Percentiles rank a stretch among this genome's conserved stretches.
Conservation (phyloP, 2,113 vertebrate genomes). For the Eublepharis macularius region DNA sequence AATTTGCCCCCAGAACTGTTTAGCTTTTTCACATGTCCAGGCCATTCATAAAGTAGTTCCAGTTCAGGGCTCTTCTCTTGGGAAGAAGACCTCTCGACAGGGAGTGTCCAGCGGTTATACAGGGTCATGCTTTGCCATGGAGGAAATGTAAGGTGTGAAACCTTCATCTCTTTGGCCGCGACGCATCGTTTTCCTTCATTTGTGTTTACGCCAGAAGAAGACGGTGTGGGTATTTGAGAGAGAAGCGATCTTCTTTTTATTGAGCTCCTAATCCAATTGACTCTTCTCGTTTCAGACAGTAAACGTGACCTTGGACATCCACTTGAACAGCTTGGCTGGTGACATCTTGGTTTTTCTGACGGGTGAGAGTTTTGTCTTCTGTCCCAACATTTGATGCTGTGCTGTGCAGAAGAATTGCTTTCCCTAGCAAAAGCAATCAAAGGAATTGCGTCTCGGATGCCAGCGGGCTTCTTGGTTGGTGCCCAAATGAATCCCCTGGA, state of each 20-base stretch:
- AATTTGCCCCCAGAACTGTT: no score
- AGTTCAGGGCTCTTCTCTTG: no score
- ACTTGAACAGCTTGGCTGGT: constrained; percentile 87
- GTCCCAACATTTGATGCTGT: neutral
- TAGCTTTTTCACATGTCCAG: no score
- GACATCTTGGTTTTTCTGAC: constrained; percentile 97
- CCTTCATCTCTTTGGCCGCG: neutral
- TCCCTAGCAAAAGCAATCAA: neutral
- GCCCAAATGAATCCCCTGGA: no score
- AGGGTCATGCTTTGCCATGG: neutral
- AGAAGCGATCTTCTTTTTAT: neutral
- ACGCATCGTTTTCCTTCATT: neutral
- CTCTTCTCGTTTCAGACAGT: constrained; percentile 82
- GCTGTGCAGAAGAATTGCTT: neutral
- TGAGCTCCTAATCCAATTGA: neutral
- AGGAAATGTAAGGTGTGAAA: no score
- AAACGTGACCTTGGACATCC: constrained; percentile 87
- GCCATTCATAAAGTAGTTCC: no score
- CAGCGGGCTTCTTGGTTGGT: neutral
- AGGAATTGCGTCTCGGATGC: neutral
- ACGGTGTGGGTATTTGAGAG: neutral
- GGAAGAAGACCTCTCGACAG: no score
- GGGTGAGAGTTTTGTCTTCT: constrained; percentile 71
- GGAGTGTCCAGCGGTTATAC: no score
- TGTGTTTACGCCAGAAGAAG: neutral